These are phyloP conservation scores for Lithophane leautieri DNA, from an alignment of 2,888 invertebrate species.

Conservation along the genomic window DNA sequence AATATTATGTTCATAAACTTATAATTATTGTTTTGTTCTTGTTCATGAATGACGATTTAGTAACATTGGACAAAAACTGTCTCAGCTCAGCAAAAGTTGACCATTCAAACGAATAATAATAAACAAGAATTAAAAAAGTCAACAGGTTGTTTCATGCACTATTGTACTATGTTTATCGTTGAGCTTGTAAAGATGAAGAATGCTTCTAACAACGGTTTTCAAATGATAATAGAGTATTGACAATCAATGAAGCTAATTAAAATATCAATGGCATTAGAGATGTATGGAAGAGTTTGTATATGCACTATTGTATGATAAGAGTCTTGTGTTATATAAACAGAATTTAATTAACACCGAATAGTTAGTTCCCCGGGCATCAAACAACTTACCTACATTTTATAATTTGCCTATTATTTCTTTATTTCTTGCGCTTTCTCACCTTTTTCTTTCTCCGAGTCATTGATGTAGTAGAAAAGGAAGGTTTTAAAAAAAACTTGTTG, in stretches of 20 bases:
- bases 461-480: neutral
- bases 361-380: constrained; percentile 14
- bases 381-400: neutral
- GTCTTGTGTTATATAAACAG: constrained; percentile 31
- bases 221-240: constrained; percentile 50
- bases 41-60: constrained; percentile 7
- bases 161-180: constrained; percentile 25
- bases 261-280: constrained; percentile 51
- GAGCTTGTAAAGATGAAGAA: constrained; percentile 34
- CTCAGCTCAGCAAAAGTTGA: neutral
- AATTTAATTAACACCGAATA: constrained; percentile 36
- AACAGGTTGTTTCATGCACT: constrained; percentile 19
- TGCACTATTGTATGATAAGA: constrained; percentile 39
- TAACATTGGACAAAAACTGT: neutral
- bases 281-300: constrained; percentile 12
- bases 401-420: no score
- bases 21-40: constrained; percentile 13
- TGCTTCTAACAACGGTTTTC: constrained; percentile 40
- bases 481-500: neutral
- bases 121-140: constrained; percentile 21
- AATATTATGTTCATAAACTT: constrained; percentile 19
- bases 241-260: constrained; percentile 55
- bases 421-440: no score
- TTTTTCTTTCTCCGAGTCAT: no score
- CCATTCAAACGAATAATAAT: neutral